Conservation (phyloP, 35 echinoderm and acorn worm genomes). For the Apostichopus californicus region DNA sequence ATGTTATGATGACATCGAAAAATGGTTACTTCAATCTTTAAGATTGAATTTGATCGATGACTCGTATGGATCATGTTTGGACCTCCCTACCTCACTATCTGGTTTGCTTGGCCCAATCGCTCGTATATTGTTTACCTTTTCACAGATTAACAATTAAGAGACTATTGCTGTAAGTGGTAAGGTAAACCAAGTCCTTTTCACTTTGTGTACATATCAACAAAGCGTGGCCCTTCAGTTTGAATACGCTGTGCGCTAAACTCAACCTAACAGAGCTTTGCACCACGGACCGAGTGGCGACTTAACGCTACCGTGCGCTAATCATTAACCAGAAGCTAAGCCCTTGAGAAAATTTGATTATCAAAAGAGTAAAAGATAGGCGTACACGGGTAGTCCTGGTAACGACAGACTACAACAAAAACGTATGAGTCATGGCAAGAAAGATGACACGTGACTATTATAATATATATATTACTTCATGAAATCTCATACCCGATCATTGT, state of each 20-base stretch:
- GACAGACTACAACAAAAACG: not conserved
- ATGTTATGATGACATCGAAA: not conserved
- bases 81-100: not conserved
- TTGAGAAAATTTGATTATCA: conserved; percentile 32
- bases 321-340: conserved; percentile 41
- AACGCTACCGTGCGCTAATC: conserved; percentile 41
- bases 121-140: conserved; percentile 12
- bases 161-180: not conserved
- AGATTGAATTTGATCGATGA: not conserved
- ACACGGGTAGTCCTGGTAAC: not conserved
- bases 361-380: not conserved
- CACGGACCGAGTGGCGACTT: conserved; percentile 44
- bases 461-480: not conserved
- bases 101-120: not conserved
- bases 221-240: not conserved
- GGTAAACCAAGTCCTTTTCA: conserved; percentile 33
- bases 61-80: not conserved
- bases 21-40: not conserved
- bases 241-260: not conserved
- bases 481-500: too few species aligned
- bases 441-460: not conserved
- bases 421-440: conserved; percentile 14
- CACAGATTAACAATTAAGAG: conserved; percentile 28
- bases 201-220: conserved; percentile 42
- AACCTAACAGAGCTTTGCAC: not conserved